phyloP scores from a whole-genome alignment of 2,888 invertebrate genomes.

The Sturmia bella region DNA sequence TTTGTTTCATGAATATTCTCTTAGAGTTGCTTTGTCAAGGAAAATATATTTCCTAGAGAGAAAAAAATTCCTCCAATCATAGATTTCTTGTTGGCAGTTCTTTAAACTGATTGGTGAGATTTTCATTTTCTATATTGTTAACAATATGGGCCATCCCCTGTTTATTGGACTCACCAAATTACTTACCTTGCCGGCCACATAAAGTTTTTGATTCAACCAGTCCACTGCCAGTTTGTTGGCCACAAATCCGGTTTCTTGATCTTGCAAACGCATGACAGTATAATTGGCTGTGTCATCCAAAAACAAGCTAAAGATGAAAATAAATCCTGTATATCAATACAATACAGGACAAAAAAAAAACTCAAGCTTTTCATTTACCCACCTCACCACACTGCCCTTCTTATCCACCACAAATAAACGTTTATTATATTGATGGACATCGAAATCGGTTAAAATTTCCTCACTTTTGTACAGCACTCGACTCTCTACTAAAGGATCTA shows the following conservation, averaged over 20 bases:
- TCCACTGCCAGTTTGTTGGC: slow-evolving; percentile 91
- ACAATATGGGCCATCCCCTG: too few relatives aligned
- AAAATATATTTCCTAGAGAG: too few relatives aligned
- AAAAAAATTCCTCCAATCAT: too few relatives aligned
- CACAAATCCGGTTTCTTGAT: slow-evolving; percentile 83
- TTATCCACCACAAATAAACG: slow-evolving; percentile 90
- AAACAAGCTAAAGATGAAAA: slow-evolving; percentile 37
- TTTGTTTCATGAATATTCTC: too few relatives aligned
- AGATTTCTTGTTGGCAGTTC: too few relatives aligned
- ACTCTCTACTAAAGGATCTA: slow-evolving; percentile 74
- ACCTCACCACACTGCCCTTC: slow-evolving; percentile 84
- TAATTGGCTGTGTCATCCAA: slow-evolving; percentile 70
- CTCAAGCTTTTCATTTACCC: slow-evolving; percentile 2
- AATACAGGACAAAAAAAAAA: not conserved
- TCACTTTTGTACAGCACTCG: slow-evolving; percentile 76
- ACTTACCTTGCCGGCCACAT: slow-evolving; percentile 88
- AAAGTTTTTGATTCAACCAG: slow-evolving; percentile 93
- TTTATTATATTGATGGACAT: slow-evolving; percentile 88
- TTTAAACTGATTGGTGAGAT: too few relatives aligned
- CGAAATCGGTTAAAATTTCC: slow-evolving; percentile 85
- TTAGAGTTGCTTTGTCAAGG: too few relatives aligned
- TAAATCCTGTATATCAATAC: not conserved
- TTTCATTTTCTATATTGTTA: too few relatives aligned
- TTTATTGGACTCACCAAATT: too few relatives aligned
- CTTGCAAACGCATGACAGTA: slow-evolving; percentile 83